phyloP scores from a whole-genome alignment of 2,113 vertebrate genomes.

The Grammomys dolichurus region DNA sequence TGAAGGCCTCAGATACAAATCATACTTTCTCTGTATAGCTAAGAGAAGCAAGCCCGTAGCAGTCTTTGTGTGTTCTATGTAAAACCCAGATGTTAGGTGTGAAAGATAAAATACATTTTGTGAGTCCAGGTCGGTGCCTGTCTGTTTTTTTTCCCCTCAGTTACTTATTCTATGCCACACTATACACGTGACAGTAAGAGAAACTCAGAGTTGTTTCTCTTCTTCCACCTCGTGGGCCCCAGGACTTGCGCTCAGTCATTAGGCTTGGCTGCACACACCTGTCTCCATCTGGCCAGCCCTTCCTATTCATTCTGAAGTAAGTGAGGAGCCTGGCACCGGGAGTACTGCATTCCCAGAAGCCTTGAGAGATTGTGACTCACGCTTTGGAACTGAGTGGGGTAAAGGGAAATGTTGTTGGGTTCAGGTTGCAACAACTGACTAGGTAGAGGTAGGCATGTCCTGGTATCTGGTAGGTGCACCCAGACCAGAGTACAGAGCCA shows the following conservation, averaged over 20 bases:
- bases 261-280: background rate
- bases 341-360: background rate
- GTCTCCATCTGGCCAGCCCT: background rate
- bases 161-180: background rate
- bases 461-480: background rate
- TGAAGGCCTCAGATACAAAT: background rate
- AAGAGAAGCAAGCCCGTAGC: background rate
- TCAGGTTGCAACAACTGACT: background rate
- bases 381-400: background rate
- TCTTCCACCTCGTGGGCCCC: too few relatives aligned
- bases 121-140: background rate
- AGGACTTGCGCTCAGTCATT: background rate
- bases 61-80: background rate
- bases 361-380: background rate
- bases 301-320: background rate
- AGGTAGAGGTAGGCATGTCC: background rate
- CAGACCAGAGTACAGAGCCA: background rate
- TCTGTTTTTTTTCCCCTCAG: rapidly evolving
- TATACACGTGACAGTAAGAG: background rate
- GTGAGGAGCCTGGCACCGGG: background rate
- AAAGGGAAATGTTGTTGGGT: background rate
- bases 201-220: too few relatives aligned
- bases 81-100: background rate
- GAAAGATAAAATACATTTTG: background rate
- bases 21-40: background rate